These are phyloP conservation scores for Brachypodius melanocephalos DNA, from an alignment of 2,113 vertebrate species.

Conservation along the genomic window DNA sequence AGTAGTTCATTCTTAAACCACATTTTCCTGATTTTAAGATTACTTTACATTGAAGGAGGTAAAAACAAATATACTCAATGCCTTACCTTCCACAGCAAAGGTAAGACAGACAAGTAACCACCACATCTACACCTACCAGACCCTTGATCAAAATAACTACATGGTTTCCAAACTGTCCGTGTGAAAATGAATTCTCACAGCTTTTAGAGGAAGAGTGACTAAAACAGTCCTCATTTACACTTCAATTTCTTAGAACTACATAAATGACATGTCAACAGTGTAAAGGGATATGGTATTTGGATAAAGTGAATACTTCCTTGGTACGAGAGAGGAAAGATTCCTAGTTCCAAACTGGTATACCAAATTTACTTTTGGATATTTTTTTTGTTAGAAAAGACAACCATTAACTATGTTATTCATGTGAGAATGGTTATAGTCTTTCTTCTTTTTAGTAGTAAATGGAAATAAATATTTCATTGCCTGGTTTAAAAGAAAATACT, in stretches of 20 bases:
- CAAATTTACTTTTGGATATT: not conserved
- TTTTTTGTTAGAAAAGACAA: not conserved
- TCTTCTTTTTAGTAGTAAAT: not conserved
- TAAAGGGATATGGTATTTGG: not conserved
- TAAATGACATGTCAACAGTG: not conserved
- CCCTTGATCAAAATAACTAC: not conserved
- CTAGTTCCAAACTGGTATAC: not conserved
- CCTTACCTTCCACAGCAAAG: not conserved
- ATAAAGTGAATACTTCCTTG: not conserved
- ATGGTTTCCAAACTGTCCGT: not conserved
- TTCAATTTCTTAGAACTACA: not conserved
- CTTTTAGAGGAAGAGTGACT: not conserved
- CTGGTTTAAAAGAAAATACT: not conserved
- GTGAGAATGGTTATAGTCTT: not conserved
- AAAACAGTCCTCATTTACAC: not conserved
- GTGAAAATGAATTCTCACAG: not conserved
- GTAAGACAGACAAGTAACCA: not conserved
- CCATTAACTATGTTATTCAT: not conserved
- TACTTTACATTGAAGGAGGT: not conserved
- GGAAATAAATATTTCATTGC: not conserved
- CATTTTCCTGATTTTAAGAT: not conserved
- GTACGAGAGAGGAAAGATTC: not conserved
- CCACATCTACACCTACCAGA: not conserved
- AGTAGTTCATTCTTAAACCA: not conserved
- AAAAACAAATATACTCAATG: not conserved